phyloP scores from a whole-genome alignment of 2,888 invertebrate genomes.

The Habrosyne pyritoides region DNA sequence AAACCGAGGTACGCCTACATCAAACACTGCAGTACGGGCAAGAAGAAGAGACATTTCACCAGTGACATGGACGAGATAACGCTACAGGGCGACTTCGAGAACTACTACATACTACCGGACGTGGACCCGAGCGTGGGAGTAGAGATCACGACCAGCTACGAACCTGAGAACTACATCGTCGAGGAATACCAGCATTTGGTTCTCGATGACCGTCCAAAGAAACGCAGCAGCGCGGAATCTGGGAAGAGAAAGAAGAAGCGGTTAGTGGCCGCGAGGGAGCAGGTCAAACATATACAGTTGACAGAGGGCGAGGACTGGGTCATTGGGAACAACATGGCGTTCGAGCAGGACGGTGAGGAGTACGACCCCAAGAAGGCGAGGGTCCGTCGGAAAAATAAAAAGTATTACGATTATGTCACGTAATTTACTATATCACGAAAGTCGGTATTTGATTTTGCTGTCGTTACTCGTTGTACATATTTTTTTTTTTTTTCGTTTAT shows the following conservation, averaged over 20 bases:
- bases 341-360: slow-evolving; percentile 66
- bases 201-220: slow-evolving; percentile 64
- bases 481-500: too few relatives aligned
- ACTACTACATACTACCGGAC: slow-evolving; percentile 76
- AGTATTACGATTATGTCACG: slow-evolving; percentile 76
- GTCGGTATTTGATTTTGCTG: slow-evolving; percentile 56
- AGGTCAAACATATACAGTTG: slow-evolving; percentile 27
- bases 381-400: slow-evolving; percentile 78
- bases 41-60: slow-evolving; percentile 74
- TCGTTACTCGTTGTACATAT: neutral
- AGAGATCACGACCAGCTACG: slow-evolving; percentile 72
- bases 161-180: slow-evolving; percentile 72
- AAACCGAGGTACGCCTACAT: slow-evolving; percentile 76
- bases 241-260: slow-evolving; percentile 57
- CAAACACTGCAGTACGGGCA: slow-evolving; percentile 69
- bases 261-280: slow-evolving; percentile 33
- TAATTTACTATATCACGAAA: slow-evolving; percentile 72
- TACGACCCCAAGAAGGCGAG: slow-evolving; percentile 68
- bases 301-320: slow-evolving; percentile 65
- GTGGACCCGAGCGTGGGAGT: slow-evolving; percentile 73
- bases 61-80: slow-evolving; percentile 73
- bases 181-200: slow-evolving; percentile 71
- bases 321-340: slow-evolving; percentile 61
- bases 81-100: slow-evolving; percentile 71
- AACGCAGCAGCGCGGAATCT: slow-evolving; percentile 49